phyloP scores from a whole-genome alignment of 2,113 vertebrate species.

The Takifugu bimaculatus region DNA sequence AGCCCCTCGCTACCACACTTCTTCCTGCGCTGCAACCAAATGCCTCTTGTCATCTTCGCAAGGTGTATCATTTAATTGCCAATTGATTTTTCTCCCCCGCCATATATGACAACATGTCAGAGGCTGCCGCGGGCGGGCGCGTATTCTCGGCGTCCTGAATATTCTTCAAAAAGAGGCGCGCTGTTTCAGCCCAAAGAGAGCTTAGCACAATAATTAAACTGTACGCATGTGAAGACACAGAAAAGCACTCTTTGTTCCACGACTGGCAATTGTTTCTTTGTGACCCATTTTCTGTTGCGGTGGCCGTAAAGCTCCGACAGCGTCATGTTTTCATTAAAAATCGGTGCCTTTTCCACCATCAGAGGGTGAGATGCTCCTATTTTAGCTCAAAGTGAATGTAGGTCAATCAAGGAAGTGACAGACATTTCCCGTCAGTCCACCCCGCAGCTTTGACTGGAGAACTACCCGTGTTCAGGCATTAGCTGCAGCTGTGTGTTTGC shows the following conservation, averaged over 20 bases:
- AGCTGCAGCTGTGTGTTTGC: not conserved
- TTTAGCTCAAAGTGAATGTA: slow-evolving; percentile 50
- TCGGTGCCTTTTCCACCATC: slow-evolving; percentile 32
- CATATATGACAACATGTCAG: slow-evolving; percentile 98
- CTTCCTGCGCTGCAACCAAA: slow-evolving; percentile 88
- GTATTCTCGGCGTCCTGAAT: slow-evolving; percentile 81
- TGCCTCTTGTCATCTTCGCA: slow-evolving; percentile 99
- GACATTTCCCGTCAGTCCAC: slow-evolving; percentile 23
- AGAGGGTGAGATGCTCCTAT: slow-evolving; percentile 58
- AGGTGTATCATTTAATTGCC: slow-evolving; percentile 99
- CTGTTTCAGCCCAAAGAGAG: slow-evolving; percentile 48
- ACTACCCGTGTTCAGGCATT: no score
- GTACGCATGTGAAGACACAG: slow-evolving; percentile 44
- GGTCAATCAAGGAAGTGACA: slow-evolving; percentile 36
- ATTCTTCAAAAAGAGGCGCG: slow-evolving; percentile 55
- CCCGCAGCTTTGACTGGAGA: slow-evolving; percentile 27
- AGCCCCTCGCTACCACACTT: slow-evolving; percentile 88
- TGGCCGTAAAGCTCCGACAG: slow-evolving; percentile 21
- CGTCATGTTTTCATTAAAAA: slow-evolving; percentile 4
- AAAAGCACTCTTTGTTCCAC: slow-evolving; percentile 39
- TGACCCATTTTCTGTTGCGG: slow-evolving; percentile 57
- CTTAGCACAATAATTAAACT: slow-evolving; percentile 68
- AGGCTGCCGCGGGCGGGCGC: slow-evolving; percentile 84
- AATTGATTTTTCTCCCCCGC: slow-evolving; percentile 86
- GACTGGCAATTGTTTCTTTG: slow-evolving; percentile 55